Base-by-base conservation (phyloP, 2,888 invertebrate genomes). In the Hirtodrosophila alboralis region DNA sequence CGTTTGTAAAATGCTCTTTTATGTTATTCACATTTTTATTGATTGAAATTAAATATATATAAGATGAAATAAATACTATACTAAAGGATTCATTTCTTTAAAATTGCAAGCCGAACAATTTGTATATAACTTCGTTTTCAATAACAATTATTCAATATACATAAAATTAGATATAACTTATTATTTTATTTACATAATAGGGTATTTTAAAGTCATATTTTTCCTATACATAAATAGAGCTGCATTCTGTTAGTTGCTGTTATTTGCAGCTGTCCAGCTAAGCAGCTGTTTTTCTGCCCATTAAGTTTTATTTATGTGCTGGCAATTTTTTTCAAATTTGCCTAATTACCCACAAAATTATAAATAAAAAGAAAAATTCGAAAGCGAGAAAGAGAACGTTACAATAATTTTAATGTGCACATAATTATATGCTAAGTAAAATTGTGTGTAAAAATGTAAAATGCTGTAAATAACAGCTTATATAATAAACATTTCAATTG, bases 301-400 rank as follows among this genome's bases (percentile, higher is more conserved):
- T 79, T 79, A 84, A 58, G 63, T 62, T 53, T 67, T 78, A 81
- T 85, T 80, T 75, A 83, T 78, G 75, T 54, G 57, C 57, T 53
- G 14, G 13, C 18, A 4, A 45, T 13, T 56, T 73, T 79, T 64
- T 62, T 67, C 47, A 36, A 64, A 69, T 53, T 61, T 56, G 49
- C 68, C 68, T 79, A 75, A 75, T 75, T 75, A 64, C 61, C 44
- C 57, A 63, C 52, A 63, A 57, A 77, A 75, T 71, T 74, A 71
- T 53, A 60, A 37, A 21, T 51, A 18, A 31, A n/a, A n/a, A n/a
- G n/a, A n/a, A n/a, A n/a, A n/a, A n/a, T n/a, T n/a, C n/a, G n/a
- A n/a, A n/a, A n/a, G n/a, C n/a, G n/a, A n/a, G n/a, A n/a, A 6
- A 9, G 13, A 28, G n/a, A 28, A 5, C 4, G 4, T 7, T 10